Conservation (phyloP, 2,888 invertebrate genomes). For the Ceriagrion tenellum region DNA sequence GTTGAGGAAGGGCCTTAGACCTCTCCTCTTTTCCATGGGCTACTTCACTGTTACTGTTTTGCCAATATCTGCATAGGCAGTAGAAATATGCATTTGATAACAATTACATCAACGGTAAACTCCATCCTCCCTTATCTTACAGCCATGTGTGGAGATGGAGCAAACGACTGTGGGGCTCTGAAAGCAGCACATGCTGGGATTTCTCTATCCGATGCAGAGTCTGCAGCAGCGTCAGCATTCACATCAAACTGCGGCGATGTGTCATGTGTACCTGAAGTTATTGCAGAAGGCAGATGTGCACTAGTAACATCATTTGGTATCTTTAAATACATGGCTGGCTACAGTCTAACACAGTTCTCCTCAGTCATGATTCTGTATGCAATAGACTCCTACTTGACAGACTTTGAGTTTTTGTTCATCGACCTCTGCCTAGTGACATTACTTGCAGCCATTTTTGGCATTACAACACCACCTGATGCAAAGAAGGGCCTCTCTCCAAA, state of each 20-base stretch:
- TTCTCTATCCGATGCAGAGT: slow-evolving; percentile 79
- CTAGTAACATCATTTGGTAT: slow-evolving; percentile 97
- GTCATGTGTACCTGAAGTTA: slow-evolving; percentile 78
- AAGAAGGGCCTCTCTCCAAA: slow-evolving; percentile 76
- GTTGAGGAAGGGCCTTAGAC: no score
- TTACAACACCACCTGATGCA: slow-evolving; percentile 78
- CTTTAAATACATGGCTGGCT: slow-evolving; percentile 99
- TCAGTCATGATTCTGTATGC: slow-evolving; percentile 92
- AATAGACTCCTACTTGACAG: slow-evolving; percentile 83
- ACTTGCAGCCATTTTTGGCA: slow-evolving; percentile 84
- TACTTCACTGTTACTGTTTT: no score
- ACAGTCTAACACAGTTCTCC: slow-evolving; percentile 95
- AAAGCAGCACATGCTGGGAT: slow-evolving; percentile 80
- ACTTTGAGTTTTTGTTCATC: slow-evolving; percentile 84
- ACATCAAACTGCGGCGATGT: slow-evolving; percentile 79
- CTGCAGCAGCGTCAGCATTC: slow-evolving; percentile 80
- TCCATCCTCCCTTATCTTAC: slow-evolving; percentile 75
- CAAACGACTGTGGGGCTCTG: slow-evolving; percentile 80
- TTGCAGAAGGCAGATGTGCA: slow-evolving; percentile 94
- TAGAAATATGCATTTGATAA: no score
- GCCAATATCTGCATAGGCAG: no score
- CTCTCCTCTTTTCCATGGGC: no score
- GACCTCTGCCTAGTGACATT: slow-evolving; percentile 83
- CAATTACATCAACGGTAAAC: no score
- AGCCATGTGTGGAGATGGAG: slow-evolving; percentile 84